A percentile compares a stretch with the other conserved stretches of the same genome.
Conservation (phyloP, 2,888 invertebrate species). For the Drosophila pegasa region DNA sequence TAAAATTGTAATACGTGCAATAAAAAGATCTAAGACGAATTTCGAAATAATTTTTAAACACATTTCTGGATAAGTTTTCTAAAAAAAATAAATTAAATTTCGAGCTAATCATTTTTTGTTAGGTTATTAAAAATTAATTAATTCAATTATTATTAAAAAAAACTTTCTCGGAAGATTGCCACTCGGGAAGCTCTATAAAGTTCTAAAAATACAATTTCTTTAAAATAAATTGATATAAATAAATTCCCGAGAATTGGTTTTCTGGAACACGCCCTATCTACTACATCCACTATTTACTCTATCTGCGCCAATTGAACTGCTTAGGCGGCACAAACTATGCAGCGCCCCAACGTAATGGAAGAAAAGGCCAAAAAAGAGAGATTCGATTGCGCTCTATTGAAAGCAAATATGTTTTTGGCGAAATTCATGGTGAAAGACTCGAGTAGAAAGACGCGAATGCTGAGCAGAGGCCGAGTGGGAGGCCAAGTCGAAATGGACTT, state of each 20-base stretch:
- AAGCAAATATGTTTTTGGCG: conserved; percentile 74
- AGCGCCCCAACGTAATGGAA: background rate
- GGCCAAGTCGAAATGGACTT: conserved; percentile 10
- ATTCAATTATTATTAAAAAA: no score
- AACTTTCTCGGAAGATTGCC: no score
- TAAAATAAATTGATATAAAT: background rate
- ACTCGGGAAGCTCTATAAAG: no score
- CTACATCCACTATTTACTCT: background rate
- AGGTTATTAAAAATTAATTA: no score
- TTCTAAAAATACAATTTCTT: no score
- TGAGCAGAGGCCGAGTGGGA: conserved; percentile 12
- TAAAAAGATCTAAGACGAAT: no score
- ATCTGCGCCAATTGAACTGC: conserved; percentile 15
- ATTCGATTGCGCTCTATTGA: conserved; percentile 53
- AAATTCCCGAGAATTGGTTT: conserved; percentile 18
- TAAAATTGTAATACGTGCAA: no score
- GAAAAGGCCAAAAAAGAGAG: background rate
- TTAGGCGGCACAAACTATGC: conserved; percentile 33
- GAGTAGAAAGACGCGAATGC: conserved; percentile 46
- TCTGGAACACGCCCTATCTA: background rate
- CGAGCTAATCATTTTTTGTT: no score
- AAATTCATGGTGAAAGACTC: conserved; percentile 66
- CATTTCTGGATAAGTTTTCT: no score
- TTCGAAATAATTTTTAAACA: no score
- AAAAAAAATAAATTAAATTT: no score